phyloP scores from a whole-genome alignment of 2,113 vertebrate species.

The Rhynchopsitta pachyrhyncha region DNA sequence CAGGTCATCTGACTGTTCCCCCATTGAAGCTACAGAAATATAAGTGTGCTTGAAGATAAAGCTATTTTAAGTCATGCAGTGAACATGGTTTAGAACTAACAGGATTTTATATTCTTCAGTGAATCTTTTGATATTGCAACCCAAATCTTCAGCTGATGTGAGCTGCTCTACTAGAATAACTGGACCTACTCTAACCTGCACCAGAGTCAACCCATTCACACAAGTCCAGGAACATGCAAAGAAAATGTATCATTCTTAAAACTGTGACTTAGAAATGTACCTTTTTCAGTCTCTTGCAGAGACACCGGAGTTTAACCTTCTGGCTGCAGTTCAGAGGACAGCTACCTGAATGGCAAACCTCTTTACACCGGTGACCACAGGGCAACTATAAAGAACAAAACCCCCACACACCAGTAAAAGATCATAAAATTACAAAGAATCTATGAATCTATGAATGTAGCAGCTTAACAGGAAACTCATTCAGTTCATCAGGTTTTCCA shows the following conservation, averaged over 20 bases:
- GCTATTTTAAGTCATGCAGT: background rate
- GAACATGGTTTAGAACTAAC: background rate
- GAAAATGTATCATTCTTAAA: background rate
- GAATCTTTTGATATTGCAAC: background rate
- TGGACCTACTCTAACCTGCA: background rate
- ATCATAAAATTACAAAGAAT: background rate
- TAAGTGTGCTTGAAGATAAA: background rate
- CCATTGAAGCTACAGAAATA: background rate
- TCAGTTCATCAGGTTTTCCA: background rate
- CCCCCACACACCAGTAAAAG: background rate
- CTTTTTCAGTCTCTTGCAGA: conserved; percentile 94
- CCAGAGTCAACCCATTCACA: background rate
- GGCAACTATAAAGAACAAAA: conserved; percentile 75
- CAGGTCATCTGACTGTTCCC: background rate
- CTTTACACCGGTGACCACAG: conserved; percentile 93
- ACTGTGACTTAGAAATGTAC: conserved; percentile 61
- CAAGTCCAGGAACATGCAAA: background rate
- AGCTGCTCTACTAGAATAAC: background rate
- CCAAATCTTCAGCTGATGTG: background rate
- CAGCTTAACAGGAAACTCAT: background rate
- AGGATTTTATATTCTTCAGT: background rate
- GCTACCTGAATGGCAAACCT: conserved; percentile 85
- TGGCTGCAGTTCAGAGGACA: conserved; percentile 88
- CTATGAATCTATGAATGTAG: background rate
- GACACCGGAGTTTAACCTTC: conserved; percentile 90